A percentile compares a stretch with the other conserved stretches of the same genome.
phyloP scores from a whole-genome alignment of 2,888 invertebrate genomes.

The Pandemis heparana region DNA sequence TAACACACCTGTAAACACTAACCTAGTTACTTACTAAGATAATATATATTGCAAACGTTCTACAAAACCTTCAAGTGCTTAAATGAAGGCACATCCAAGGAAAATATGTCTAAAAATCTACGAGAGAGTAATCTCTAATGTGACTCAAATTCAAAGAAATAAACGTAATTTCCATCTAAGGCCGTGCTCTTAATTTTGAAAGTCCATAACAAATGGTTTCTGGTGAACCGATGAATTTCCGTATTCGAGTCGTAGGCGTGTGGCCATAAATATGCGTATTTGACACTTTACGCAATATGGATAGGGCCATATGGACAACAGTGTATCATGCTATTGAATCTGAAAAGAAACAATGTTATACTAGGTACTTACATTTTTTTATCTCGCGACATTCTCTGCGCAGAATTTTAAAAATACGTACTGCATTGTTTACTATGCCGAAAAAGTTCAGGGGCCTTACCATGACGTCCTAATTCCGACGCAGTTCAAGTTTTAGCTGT shows the following conservation, averaged over 20 bases:
- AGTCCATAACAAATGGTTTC: slow-evolving; percentile 24
- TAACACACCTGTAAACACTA: no score
- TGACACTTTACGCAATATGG: slow-evolving; percentile 23
- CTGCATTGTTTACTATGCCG: no score
- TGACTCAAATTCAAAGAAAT: background rate
- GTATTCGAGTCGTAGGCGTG: slow-evolving; percentile 15
- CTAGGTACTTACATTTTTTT: no score
- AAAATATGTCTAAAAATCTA: background rate
- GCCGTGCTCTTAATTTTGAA: slow-evolving; percentile 27
- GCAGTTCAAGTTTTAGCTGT: no score
- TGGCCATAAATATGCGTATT: slow-evolving; percentile 26
- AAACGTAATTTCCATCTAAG: slow-evolving; percentile 5
- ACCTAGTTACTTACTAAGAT: no score
- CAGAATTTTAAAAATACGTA: no score
- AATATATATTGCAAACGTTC: background rate
- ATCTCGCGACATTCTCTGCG: no score
- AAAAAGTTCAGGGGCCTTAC: no score
- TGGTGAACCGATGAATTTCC: slow-evolving; percentile 23
- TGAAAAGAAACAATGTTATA: background rate
- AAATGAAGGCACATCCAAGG: no score
- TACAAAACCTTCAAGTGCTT: no score
- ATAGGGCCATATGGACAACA: background rate
- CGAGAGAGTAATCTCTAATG: background rate
- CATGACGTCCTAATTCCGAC: no score
- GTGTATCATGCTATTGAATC: background rate